Evolutionary conservation across 2,113 vertebrate genomes (phyloP).

Genomic region (Paratilapia polleni): DNA sequence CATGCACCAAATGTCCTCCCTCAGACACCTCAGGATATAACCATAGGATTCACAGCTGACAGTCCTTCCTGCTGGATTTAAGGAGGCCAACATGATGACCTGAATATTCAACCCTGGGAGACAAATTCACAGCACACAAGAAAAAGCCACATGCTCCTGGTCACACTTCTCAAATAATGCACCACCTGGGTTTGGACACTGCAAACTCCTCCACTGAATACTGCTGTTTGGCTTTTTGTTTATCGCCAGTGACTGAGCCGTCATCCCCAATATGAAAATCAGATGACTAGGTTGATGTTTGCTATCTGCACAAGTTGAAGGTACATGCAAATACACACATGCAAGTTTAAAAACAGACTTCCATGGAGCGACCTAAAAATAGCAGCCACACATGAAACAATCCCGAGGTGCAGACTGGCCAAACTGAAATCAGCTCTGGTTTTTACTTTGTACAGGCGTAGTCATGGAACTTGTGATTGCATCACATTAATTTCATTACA

Average conservation of each 20-base stretch:
- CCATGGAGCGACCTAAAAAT: background rate
- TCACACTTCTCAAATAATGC: too few species aligned
- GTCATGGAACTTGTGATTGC: background rate
- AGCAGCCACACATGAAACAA: background rate
- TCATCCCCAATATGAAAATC: background rate
- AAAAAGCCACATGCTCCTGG: too few species aligned
- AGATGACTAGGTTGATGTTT: background rate
- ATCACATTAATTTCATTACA: background rate
- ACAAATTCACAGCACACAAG: too few species aligned
- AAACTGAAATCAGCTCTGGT: background rate
- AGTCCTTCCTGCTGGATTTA: too few species aligned
- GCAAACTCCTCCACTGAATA: too few species aligned
- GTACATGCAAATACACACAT: background rate
- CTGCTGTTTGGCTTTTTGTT: background rate
- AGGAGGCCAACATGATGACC: too few species aligned
- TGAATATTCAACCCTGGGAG: too few species aligned
- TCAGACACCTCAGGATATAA: too few species aligned
- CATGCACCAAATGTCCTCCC: background rate
- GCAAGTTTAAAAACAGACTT: conserved; percentile 1
- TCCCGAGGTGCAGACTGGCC: background rate
- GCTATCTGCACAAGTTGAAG: background rate
- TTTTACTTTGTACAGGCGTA: background rate
- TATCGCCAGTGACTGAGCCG: background rate
- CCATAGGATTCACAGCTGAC: too few species aligned
- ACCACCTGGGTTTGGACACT: too few species aligned